Percentiles rank a stretch among this genome's conserved stretches.
Conservation (phyloP, 2,888 invertebrate genomes). For the Thyatira batis region DNA sequence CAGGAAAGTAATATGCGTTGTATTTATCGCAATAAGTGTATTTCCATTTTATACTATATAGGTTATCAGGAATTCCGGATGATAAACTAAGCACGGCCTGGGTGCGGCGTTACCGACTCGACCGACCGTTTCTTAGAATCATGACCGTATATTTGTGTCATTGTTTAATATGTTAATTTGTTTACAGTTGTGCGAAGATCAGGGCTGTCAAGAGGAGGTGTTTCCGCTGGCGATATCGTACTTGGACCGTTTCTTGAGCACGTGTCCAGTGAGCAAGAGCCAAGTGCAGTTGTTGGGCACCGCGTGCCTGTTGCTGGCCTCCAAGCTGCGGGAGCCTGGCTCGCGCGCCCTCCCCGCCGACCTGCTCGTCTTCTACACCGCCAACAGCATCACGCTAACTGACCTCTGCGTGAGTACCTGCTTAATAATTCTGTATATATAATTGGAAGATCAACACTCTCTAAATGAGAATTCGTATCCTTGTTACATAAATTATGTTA, state of each 20-base stretch:
- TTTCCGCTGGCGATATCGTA: slow-evolving; percentile 96
- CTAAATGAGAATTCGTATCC: not conserved
- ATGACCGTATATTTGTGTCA: slow-evolving; percentile 20
- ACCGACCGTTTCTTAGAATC: slow-evolving; percentile 36
- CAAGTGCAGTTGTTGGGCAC: slow-evolving; percentile 96
- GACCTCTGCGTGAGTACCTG: slow-evolving; percentile 92
- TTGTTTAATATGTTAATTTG: slow-evolving; percentile 13
- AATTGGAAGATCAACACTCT: not conserved
- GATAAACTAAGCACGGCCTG: slow-evolving; percentile 59
- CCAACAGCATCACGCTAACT: slow-evolving; percentile 93
- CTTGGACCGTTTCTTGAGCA: slow-evolving; percentile 95
- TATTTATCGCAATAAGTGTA: slow-evolving; percentile 70
- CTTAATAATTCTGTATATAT: not conserved
- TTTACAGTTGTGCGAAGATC: slow-evolving; percentile 95
- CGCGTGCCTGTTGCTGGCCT: slow-evolving; percentile 94
- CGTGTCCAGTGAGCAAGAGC: slow-evolving; percentile 90
- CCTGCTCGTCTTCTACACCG: slow-evolving; percentile 95
- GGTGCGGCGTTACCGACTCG: slow-evolving; percentile 44
- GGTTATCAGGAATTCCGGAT: slow-evolving; percentile 78
- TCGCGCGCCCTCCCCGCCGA: slow-evolving; percentile 89
- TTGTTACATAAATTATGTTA: not conserved
- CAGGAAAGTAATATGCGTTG: slow-evolving; percentile 63
- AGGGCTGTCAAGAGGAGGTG: slow-evolving; percentile 95
- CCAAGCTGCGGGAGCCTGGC: slow-evolving; percentile 94
- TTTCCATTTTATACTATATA: slow-evolving; percentile 69